These are phyloP conservation scores for Zaprionus ornatus DNA, from an alignment of 1,140 invertebrate species.

Conservation along the genomic window DNA sequence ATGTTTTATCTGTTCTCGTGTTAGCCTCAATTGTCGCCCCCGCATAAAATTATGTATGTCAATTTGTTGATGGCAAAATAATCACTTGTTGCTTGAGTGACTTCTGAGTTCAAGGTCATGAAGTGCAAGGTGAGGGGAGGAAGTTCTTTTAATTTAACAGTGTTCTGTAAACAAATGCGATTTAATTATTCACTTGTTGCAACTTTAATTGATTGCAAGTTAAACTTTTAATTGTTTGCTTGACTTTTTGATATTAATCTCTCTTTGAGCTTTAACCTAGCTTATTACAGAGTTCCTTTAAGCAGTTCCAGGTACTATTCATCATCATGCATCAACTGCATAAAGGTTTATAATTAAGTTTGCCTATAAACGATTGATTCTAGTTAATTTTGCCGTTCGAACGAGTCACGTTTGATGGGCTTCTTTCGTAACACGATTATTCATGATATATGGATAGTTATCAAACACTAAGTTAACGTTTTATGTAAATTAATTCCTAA, in stretches of 20 bases:
- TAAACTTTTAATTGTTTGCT: neutral
- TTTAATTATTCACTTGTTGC: slow-evolving; percentile 12
- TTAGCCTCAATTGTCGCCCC: slow-evolving; percentile 28
- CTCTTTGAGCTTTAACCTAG: neutral
- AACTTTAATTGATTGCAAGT: slow-evolving; percentile 5
- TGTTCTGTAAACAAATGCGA: neutral
- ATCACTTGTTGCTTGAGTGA: slow-evolving; percentile 37
- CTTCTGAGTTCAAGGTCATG: slow-evolving; percentile 42
- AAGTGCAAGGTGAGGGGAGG: neutral
- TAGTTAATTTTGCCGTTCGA: neutral
- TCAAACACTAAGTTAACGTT: neutral
- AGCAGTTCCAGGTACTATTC: neutral
- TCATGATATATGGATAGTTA: neutral
- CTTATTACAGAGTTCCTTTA: neutral
- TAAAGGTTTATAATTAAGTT: neutral
- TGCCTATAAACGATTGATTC: slow-evolving; percentile 18
- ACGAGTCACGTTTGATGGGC: neutral
- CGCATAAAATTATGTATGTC: slow-evolving; percentile 35
- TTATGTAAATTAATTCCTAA: neutral
- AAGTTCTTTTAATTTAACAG: neutral
- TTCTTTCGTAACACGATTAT: slow-evolving; percentile 16
- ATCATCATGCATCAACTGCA: neutral
- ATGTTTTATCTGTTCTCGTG: slow-evolving; percentile 40
- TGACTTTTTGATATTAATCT: neutral
- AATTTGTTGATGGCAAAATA: slow-evolving; percentile 40